Base-by-base conservation (phyloP, 2,797 vertebrate genomes). In the Falco cherrug region DNA sequence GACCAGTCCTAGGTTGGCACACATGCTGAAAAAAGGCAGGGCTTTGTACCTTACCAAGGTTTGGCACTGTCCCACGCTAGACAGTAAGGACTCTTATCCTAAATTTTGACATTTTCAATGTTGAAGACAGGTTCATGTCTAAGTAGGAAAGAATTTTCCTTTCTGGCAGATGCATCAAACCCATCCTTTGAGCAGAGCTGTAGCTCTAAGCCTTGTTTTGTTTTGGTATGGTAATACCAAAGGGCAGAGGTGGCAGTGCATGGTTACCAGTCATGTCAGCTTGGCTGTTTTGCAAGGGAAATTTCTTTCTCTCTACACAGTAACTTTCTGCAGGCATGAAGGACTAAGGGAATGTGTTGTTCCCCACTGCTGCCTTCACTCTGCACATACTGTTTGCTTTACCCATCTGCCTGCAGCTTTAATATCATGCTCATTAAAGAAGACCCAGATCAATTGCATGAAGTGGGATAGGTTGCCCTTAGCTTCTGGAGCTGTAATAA, bases 331-430 rank as follows among this genome's bases (percentile, higher is more conserved):
- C 50, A 76, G 84, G 59, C 54, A 48, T 15, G 33, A 65, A 84
- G 60, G 77, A 56, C 74, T 50, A 50, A 94, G 51, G 67, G 56
- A 74, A 82, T 37, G 20, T 67, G 59, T 21, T 86, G 63, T 65
- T 95, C 87, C 57, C 63, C 39, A 68, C 50, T 4, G 3, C 33
- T 51, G 1, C 54, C 59, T 76, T 93, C 48, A 16, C 81, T 87
- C 70, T 69, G 24, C 28, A 47, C 25, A 20, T 54, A 37, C 69
- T 76, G 29, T 69, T 95, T 84, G n/a, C 39, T 79, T 20, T 50
- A 78, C 39, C 45, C 85, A 51, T 94, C 94, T 96, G 88, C 74
- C 82, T 79, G 25, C 45, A 83, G 51, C 77, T 88, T 87, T 92
- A 86, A 85, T 92, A 79, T 86, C 57, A 28, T 0, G 0, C 76